A percentile compares a stretch with the other conserved stretches of the same genome.
These are phyloP conservation scores for Metalampra italica DNA, from an alignment of 2,888 invertebrate genomes.

Conservation along the genomic window DNA sequence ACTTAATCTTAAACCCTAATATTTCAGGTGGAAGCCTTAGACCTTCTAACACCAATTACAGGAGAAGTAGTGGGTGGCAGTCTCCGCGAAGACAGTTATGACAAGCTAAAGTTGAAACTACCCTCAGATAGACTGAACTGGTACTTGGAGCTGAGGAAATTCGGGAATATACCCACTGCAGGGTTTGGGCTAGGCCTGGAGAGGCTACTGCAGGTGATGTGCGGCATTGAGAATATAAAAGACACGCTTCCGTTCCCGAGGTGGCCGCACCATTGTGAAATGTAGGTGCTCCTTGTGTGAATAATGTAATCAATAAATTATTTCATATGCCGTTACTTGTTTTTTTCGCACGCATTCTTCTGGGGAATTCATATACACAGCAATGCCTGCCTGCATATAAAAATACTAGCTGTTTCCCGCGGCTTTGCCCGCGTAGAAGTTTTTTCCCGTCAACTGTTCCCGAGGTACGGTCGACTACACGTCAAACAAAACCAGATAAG, in stretches of 20 bases:
- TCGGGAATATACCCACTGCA: conserved; percentile 93
- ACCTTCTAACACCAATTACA: conserved; percentile 91
- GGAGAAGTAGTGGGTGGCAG: conserved; percentile 98
- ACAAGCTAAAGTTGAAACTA: conserved; percentile 80
- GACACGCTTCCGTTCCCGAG: conserved; percentile 97
- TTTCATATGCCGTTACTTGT: not conserved
- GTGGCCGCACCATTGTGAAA: conserved; percentile 91
- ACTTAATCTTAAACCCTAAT: not conserved
- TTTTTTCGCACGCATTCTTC: too few species aligned
- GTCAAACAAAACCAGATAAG: too few species aligned
- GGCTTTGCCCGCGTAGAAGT: too few species aligned
- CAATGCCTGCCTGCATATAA: too few species aligned
- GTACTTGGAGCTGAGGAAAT: conserved; percentile 94
- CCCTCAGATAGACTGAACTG: conserved; percentile 82
- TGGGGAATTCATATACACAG: too few species aligned
- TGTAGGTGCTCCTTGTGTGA: conserved; percentile 50
- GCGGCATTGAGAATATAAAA: conserved; percentile 92
- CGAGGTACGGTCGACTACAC: too few species aligned
- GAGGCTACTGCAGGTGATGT: conserved; percentile 89
- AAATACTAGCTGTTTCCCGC: too few species aligned
- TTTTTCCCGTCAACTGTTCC: too few species aligned
- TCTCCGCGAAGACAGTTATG: conserved; percentile 89
- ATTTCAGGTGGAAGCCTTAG: conserved; percentile 88
- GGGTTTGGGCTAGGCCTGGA: conserved; percentile 99
- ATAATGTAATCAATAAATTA: conserved; percentile 7